Evolutionary conservation across 1,140 invertebrate species (phyloP).

Genomic region (Hyphantria cunea): DNA sequence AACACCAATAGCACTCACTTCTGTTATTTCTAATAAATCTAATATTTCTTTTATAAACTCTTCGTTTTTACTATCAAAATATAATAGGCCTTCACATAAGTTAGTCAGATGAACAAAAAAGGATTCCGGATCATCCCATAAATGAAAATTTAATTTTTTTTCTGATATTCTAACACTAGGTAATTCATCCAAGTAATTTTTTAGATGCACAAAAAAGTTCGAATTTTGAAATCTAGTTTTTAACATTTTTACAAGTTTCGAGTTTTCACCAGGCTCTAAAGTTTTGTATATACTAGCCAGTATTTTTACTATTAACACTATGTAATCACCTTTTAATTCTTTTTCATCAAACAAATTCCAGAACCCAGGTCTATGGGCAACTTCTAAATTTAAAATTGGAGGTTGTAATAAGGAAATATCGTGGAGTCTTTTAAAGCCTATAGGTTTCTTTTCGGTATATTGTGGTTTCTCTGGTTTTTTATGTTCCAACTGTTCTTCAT

Average conservation of each 20-base stretch:
- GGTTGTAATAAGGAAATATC: conserved; percentile 53
- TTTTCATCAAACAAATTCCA: conserved; percentile 63
- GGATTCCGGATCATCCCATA: conserved; percentile 68
- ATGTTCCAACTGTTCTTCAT: conserved; percentile 47
- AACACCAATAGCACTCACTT: conserved; percentile 57
- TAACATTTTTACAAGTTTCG: conserved; percentile 52
- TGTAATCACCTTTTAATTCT: conserved; percentile 67
- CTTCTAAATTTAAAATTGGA: conserved; percentile 56
- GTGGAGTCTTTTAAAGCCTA: conserved; percentile 64
- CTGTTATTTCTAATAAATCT: conserved; percentile 51
- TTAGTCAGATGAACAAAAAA: conserved; percentile 57
- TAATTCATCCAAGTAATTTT: conserved; percentile 52
- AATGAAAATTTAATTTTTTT: conserved; percentile 63
- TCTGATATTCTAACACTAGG: conserved; percentile 59
- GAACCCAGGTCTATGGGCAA: conserved; percentile 62
- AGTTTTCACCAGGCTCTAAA: conserved; percentile 55
- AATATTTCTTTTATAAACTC: conserved; percentile 48
- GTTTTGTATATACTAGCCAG: conserved; percentile 59
- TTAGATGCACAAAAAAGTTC: conserved; percentile 55
- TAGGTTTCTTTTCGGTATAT: conserved; percentile 63
- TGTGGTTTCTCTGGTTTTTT: conserved; percentile 24
- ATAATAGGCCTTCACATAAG: conserved; percentile 57
- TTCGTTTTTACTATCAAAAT: conserved; percentile 44
- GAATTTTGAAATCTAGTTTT: conserved; percentile 62
- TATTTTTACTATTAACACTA: conserved; percentile 67